Conservation (phyloP, 2,113 vertebrate species). For the Eolophus roseicapilla region DNA sequence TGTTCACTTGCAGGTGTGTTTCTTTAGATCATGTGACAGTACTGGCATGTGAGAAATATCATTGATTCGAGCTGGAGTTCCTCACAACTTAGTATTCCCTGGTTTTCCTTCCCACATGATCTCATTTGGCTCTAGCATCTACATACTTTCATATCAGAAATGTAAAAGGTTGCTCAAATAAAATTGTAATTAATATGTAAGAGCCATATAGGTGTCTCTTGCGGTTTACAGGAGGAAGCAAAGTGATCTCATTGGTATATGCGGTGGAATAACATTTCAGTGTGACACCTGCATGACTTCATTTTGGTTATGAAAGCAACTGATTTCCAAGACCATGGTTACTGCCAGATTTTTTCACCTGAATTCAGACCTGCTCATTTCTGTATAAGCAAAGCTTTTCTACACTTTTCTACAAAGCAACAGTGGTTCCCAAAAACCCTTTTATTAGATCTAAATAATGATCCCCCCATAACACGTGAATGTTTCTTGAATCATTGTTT, state of each 20-base stretch:
- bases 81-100: background rate
- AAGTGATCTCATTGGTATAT: background rate
- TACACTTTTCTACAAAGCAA: background rate
- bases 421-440: too few species aligned
- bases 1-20: background rate
- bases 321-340: background rate
- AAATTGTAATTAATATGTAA: background rate
- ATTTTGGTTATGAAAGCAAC: slow-evolving; percentile 31
- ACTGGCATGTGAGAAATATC: background rate
- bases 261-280: background rate
- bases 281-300: slow-evolving; percentile 2
- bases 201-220: background rate
- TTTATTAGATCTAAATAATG: too few species aligned
- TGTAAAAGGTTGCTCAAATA: background rate
- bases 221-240: background rate
- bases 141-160: background rate
- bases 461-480: too few species aligned
- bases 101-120: slow-evolving; percentile 2
- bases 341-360: background rate
- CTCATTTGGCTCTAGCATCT: background rate
- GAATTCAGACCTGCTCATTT: background rate
- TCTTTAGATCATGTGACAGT: background rate
- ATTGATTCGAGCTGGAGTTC: background rate
- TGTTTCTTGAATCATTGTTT: too few species aligned
- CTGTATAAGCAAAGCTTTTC: background rate